Base-by-base conservation (phyloP, 2,113 vertebrate species). In the Hyla sarda region DNA sequence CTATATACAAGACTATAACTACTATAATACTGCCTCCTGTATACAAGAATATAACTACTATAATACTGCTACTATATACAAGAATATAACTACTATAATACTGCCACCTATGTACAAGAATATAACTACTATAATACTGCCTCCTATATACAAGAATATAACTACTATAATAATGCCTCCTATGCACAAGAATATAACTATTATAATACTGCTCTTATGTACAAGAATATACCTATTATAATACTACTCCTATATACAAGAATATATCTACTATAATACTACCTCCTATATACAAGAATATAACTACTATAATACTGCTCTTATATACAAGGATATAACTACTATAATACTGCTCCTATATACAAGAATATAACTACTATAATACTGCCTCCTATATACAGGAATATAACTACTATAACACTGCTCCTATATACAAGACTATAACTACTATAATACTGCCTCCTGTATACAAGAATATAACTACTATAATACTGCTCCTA, bases 201-300 rank as follows among this genome's bases (percentile, higher is more conserved):
- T n/a, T n/a, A n/a, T n/a, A n/a, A n/a, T n/a, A n/a, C n/a, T n/a
- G n/a, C n/a, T n/a, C 25, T 28, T 65, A 65, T 65, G 28, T 65
- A 65, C 60, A 30, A 65, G 60, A 65, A 65, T 65, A 65, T 65
- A 65, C 28, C 60, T 65, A 65, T 28, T 65, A 30, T 65, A 65
- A 65, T 65, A 65, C 60, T 65, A n/a, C 60, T 65, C 60, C 60
- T 65, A 65, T 65, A 17, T 65, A 65, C 25, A 65, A 65, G 60
- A 30, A 65, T 65, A 65, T 65, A 65, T 14, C 25, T 65, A 65
- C 60, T 65, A 65, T 65, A 65, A 65, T 65, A 65, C 60, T 65
- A 25, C 60, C 3, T 1, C 25, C 60, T 65, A 65, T 65, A 12
- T 65, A 65, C 60, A 65, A 30, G 60, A 65, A 65, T 65, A 65